Evolutionary conservation across 2,113 vertebrate species (phyloP).

Genomic region (Eubucco bourcierii): DNA sequence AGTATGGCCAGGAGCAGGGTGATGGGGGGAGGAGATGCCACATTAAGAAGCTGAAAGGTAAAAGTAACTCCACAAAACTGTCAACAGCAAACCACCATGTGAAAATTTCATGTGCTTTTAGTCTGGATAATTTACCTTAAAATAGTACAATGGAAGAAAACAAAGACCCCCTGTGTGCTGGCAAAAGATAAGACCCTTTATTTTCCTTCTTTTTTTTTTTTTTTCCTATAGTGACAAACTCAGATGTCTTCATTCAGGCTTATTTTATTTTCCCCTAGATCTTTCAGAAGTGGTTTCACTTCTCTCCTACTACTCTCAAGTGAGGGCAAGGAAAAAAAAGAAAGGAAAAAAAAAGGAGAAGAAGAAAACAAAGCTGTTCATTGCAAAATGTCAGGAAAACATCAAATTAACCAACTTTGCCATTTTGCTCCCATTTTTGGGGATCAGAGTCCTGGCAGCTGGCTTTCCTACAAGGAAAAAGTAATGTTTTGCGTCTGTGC

Average conservation of each 20-base stretch:
- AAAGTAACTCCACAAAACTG: not conserved
- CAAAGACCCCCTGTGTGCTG: not conserved
- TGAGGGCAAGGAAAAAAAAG: too few species aligned
- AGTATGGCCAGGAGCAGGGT: not conserved
- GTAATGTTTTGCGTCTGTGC: not conserved
- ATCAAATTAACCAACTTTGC: not conserved
- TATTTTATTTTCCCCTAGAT: not conserved
- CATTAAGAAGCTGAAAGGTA: not conserved
- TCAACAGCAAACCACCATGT: not conserved
- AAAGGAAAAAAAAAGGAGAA: too few species aligned
- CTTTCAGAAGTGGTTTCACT: not conserved
- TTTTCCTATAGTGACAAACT: not conserved
- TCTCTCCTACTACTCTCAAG: not conserved
- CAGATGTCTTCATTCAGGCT: not conserved
- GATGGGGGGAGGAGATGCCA: not conserved
- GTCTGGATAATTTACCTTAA: not conserved
- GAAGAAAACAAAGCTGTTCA: not conserved
- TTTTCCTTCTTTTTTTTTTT: not conserved
- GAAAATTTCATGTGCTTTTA: conserved; percentile 11
- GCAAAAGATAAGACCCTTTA: not conserved
- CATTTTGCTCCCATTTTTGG: not conserved
- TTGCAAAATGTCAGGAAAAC: not conserved
- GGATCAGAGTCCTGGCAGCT: not conserved
- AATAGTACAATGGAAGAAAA: conserved; percentile 2
- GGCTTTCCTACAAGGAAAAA: not conserved